A percentile compares a stretch with the other conserved stretches of the same genome.
phyloP scores from a whole-genome alignment of 2,797 vertebrate species.

The Clarias fuscus region DNA sequence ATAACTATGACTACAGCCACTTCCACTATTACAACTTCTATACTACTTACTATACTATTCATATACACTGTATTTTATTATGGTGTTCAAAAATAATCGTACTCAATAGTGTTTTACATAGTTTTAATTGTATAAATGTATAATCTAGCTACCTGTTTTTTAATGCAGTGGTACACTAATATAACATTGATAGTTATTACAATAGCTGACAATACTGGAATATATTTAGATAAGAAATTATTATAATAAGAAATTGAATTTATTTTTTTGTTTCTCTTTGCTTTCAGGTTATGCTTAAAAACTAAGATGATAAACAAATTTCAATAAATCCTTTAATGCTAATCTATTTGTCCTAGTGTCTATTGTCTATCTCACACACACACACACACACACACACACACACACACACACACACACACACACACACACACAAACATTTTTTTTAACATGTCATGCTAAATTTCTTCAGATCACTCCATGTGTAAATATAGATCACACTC shows the following conservation, averaged over 20 bases:
- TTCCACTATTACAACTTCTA: no score
- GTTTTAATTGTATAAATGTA: neutral
- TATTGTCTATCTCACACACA: neutral
- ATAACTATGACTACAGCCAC: neutral
- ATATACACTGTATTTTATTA: neutral
- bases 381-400: slow-evolving; percentile 7
- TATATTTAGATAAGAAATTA: neutral
- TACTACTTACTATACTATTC: no score
- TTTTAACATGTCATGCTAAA: slow-evolving; percentile 1
- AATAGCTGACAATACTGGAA: neutral
- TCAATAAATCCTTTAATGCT: slow-evolving; percentile 50
- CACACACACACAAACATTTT: neutral
- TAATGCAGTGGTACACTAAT: neutral
- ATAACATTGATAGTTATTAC: neutral
- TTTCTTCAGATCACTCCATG: slow-evolving; percentile 6
- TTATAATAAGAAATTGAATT: neutral
- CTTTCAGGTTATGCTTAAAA: slow-evolving; percentile 74
- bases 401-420: neutral
- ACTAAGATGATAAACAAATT: slow-evolving; percentile 60
- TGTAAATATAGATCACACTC: slow-evolving; percentile 20
- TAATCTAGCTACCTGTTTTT: neutral
- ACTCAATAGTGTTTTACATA: neutral
- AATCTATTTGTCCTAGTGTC: neutral
- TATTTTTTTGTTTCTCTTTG: slow-evolving; percentile 21
- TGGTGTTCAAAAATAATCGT: neutral